Evolutionary conservation across 2,888 invertebrate species (phyloP), one percentile per base, ranked within the genome.

Genomic region (Aporophyla nigra): DNA sequence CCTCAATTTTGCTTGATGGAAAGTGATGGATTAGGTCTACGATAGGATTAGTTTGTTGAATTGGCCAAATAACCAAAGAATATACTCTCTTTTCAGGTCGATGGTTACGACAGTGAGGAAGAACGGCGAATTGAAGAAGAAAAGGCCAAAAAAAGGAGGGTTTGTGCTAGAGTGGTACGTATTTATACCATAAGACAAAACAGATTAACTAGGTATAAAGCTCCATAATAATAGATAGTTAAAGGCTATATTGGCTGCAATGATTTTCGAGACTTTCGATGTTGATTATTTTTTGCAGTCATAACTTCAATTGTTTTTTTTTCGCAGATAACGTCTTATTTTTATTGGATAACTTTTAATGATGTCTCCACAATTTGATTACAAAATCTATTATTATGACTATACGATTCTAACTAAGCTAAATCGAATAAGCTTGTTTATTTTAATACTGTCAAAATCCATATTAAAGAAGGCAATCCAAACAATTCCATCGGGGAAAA

Each of bases 111-210:
- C 67, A 92, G 91, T 33, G 95, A 95, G 27, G 94, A 94, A 71
- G 93, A 94, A 68, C 91, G 93, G 72, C 77, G 91, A 19, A 76
- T 83, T 43, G 91, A 91, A 69, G 93, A 91, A 83, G 95, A 94
- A 74, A 89, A 82, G 68, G 92, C 90, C 24, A 91, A 86, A 62
- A 94, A 93, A 69, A 87, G 94, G 84, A 86, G 84, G 75, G 92
- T 94, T 74, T 92, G 93, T 54, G 94, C 93, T 21, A 92, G 91
- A 91, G 95, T 95, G 78, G 95, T 95, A 87, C 87, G 94, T 91
- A 84, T 65, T 7, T 2, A 3, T 33, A 19, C 9, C 5, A 16
- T 63, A 10, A 63, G 40, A 40, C 12, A n/a, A n/a, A 62, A 16
- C 9, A 9, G n/a, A 16, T n/a, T 62, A 16, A n/a, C n/a, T n/a